phyloP scores from a whole-genome alignment of 2,888 invertebrate species.

The Drosophila mettleri region DNA sequence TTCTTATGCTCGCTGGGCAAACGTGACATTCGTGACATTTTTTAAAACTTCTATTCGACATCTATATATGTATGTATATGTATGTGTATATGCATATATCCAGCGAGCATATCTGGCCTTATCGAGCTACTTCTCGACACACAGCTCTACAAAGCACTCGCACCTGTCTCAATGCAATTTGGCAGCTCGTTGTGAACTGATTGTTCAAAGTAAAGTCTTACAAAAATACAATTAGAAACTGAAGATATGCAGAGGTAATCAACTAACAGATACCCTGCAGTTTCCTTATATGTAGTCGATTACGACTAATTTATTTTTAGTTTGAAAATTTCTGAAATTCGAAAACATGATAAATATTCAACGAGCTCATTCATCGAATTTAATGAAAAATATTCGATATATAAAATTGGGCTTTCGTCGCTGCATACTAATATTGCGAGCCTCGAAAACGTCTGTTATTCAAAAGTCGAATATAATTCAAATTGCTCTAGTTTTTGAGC shows the following conservation, averaged over 20 bases:
- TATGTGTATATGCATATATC: background rate
- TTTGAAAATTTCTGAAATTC: background rate
- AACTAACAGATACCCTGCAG: background rate
- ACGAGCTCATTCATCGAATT: no score
- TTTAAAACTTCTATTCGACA: slow-evolving; percentile 1
- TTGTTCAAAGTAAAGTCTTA: slow-evolving; percentile 58
- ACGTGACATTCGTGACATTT: slow-evolving; percentile 56
- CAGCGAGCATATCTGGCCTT: slow-evolving; percentile 4
- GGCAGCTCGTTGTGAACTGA: slow-evolving; percentile 33
- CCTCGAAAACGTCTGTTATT: no score
- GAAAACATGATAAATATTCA: no score
- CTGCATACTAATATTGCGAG: no score
- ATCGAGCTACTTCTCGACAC: slow-evolving; percentile 7
- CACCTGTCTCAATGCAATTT: slow-evolving; percentile 35
- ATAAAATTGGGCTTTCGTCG: no score
- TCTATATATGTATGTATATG: background rate
- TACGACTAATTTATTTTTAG: no score
- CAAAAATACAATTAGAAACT: slow-evolving; percentile 34
- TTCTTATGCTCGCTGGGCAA: slow-evolving; percentile 9
- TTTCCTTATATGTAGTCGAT: no score
- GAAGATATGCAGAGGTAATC: background rate
- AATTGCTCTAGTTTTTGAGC: no score
- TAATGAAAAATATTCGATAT: no score
- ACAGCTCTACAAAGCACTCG: slow-evolving; percentile 7
- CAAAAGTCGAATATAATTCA: no score